These are phyloP conservation scores for Zaprionus lachaisei DNA, from an alignment of 1,140 invertebrate species.

Conservation along the genomic window DNA sequence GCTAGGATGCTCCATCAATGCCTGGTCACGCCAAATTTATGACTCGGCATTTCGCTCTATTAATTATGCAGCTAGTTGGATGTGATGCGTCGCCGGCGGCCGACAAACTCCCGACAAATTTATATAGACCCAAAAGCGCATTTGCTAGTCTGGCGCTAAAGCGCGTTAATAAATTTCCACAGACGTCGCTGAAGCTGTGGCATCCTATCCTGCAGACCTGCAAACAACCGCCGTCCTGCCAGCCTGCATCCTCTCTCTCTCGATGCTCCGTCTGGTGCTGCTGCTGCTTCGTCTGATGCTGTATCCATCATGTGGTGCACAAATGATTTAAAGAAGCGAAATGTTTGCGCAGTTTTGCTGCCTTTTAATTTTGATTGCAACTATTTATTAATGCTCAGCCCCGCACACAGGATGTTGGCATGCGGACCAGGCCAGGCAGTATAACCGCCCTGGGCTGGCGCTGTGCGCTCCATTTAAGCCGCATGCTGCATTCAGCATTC, in stretches of 20 bases:
- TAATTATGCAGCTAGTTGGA: conserved; percentile 51
- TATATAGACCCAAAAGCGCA: conserved; percentile 38
- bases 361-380: conserved; percentile 76
- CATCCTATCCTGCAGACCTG: background rate
- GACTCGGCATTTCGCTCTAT: conserved; percentile 52
- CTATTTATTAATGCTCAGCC: conserved; percentile 71
- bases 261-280: background rate
- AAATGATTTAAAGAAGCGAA: conserved; percentile 67
- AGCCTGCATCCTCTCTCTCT: background rate
- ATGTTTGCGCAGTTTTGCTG: conserved; percentile 50
- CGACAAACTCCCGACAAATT: conserved; percentile 37
- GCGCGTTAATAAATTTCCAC: conserved; percentile 65
- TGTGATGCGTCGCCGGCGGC: background rate
- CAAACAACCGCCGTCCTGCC: background rate
- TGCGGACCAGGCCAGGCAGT: conserved; percentile 21
- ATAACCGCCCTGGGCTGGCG: conserved; percentile 14
- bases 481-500: conserved; percentile 46
- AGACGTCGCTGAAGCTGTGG: conserved; percentile 4
- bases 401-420: conserved; percentile 23
- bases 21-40: conserved; percentile 47
- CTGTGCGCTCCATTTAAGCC: conserved; percentile 62
- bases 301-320: conserved; percentile 51
- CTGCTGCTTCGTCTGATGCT: conserved; percentile 3
- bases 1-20: conserved; percentile 31
- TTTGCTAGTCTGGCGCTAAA: conserved; percentile 32